These are phyloP conservation scores for Pangasius larnaudii DNA, from an alignment of 2,797 vertebrate species.

Conservation along the genomic window DNA sequence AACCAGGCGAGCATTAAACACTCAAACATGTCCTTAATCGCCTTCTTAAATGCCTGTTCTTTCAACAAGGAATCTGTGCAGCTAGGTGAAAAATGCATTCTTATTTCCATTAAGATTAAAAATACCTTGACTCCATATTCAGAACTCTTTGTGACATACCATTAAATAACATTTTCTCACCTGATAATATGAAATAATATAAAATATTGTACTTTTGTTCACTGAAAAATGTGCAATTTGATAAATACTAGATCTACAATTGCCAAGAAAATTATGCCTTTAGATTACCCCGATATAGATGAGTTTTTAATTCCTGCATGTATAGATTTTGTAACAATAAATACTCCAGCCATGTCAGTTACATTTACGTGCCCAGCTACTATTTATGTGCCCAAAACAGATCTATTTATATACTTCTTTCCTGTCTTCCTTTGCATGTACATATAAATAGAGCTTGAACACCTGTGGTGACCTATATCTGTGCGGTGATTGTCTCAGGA, in stretches of 20 bases:
- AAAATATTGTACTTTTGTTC: neutral
- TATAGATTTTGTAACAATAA: neutral
- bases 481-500: slow-evolving; percentile 68
- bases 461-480: slow-evolving; percentile 74
- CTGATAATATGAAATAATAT: neutral
- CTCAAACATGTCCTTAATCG: slow-evolving; percentile 76
- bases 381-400: neutral
- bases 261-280: neutral
- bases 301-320: neutral
- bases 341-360: neutral
- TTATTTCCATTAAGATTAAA: slow-evolving; percentile 13
- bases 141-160: slow-evolving; percentile 4
- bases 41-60: slow-evolving; percentile 63
- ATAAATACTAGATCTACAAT: neutral
- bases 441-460: slow-evolving; percentile 63
- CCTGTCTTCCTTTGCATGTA: slow-evolving; percentile 10
- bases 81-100: slow-evolving; percentile 8
- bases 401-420: slow-evolving; percentile 58
- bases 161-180: slow-evolving; percentile 65
- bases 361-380: neutral
- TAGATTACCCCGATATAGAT: neutral
- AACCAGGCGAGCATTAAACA: slow-evolving; percentile 78
- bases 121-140: neutral
- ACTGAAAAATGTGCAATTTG: neutral
- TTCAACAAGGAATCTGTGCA: slow-evolving; percentile 8